phyloP scores from a whole-genome alignment of 2,888 invertebrate species.

The Euclidia mi region DNA sequence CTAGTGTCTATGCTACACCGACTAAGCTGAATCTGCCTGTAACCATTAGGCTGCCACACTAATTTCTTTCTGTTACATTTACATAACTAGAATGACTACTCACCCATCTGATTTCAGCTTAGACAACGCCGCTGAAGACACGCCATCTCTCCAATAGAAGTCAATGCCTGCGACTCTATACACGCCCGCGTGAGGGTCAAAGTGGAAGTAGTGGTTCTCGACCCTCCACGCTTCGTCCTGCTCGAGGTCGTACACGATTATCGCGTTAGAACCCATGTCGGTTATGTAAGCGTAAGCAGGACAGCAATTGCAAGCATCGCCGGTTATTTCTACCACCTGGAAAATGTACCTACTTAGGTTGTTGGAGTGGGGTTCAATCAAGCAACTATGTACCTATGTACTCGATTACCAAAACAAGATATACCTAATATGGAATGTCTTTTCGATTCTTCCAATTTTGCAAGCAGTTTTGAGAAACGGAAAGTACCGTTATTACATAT shows the following conservation, averaged over 20 bases:
- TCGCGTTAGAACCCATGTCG: constrained; percentile 93
- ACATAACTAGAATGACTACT: constrained; percentile 28
- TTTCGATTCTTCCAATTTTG: no score
- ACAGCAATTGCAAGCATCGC: constrained; percentile 82
- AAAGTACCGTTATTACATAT: no score
- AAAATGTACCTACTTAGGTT: constrained; percentile 24
- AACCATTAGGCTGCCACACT: no score
- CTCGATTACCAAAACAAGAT: no score
- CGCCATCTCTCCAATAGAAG: constrained; percentile 95
- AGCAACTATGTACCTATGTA: no score
- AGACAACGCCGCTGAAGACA: constrained; percentile 92
- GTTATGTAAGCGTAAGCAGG: constrained; percentile 92
- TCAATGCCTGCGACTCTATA: constrained; percentile 93
- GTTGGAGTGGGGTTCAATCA: no score
- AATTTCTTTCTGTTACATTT: no score
- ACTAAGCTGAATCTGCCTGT: no score
- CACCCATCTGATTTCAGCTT: constrained; percentile 82
- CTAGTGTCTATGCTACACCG: no score
- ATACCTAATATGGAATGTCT: no score
- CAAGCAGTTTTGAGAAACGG: no score
- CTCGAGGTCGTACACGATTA: constrained; percentile 93
- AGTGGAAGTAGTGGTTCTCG: constrained; percentile 94
- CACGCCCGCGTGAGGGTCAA: constrained; percentile 93
- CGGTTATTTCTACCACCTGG: constrained; percentile 91
- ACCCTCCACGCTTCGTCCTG: constrained; percentile 93